phyloP scores from a whole-genome alignment of 2,113 vertebrate genomes.

The Propithecus coquereli region DNA sequence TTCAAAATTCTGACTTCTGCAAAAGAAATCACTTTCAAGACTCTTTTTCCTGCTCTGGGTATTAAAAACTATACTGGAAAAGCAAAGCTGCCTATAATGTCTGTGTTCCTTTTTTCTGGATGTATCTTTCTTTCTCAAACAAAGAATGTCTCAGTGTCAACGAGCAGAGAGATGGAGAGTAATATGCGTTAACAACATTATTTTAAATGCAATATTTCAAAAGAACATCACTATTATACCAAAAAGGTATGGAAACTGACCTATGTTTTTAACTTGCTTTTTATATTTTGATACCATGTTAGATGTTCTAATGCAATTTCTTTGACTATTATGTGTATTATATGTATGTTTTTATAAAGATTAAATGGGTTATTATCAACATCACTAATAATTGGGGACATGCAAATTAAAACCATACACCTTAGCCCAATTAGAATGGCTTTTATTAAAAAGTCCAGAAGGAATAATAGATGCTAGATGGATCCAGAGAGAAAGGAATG shows the following conservation, averaged over 20 bases:
- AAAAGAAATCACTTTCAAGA: not conserved
- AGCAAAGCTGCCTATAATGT: not conserved
- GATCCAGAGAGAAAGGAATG: too few relatives aligned
- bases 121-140: not conserved
- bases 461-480: too few relatives aligned
- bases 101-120: not conserved
- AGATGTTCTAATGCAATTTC: not conserved
- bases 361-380: not conserved
- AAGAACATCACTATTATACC: not conserved
- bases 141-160: not conserved
- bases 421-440: too few relatives aligned
- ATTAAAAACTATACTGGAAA: slow-evolving; percentile 15
- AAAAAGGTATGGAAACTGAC: not conserved
- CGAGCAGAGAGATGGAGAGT: not conserved
- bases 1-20: not conserved
- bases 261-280: not conserved
- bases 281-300: not conserved
- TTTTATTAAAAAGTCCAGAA: too few relatives aligned
- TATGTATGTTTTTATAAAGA: not conserved
- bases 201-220: not conserved
- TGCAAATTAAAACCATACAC: too few relatives aligned
- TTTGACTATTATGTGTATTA: not conserved
- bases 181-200: not conserved
- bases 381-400: too few relatives aligned
- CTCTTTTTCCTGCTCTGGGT: not conserved